These are phyloP conservation scores for Chrosomus eos DNA, from an alignment of 2,797 vertebrate species.

Conservation along the genomic window DNA sequence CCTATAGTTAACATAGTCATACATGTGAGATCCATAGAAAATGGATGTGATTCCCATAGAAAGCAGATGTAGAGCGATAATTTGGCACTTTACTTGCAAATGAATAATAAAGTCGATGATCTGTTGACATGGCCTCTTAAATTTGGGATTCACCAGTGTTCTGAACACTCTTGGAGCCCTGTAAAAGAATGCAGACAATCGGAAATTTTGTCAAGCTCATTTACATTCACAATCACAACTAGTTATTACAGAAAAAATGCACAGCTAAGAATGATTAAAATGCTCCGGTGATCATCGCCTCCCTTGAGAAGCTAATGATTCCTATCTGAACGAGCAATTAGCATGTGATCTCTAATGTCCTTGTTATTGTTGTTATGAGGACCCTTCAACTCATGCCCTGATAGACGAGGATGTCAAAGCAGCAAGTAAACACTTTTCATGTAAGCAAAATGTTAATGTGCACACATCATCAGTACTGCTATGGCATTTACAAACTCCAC, in stretches of 20 bases:
- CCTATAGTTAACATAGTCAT: no score
- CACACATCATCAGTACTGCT: no score
- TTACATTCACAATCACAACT: slow-evolving; percentile 37
- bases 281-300: background rate
- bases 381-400: background rate
- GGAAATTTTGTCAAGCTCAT: background rate
- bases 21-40: no score
- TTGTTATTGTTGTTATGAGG: background rate
- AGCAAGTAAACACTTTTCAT: background rate
- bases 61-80: background rate
- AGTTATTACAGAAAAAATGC: background rate
- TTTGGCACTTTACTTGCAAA: background rate
- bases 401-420: background rate
- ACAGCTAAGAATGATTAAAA: slow-evolving; percentile 3
- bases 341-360: background rate
- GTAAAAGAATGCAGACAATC: slow-evolving; percentile 53
- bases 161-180: slow-evolving; percentile 70
- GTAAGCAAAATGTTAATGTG: background rate
- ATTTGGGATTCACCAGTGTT: slow-evolving; percentile 74
- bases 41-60: background rate
- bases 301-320: background rate
- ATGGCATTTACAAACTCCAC: background rate
- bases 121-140: slow-evolving; percentile 50
- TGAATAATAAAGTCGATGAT: background rate
- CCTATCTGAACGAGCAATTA: background rate